Evolutionary conservation across 2,113 vertebrate genomes (phyloP).

Genomic region (Thamnophis sirtalis): DNA sequence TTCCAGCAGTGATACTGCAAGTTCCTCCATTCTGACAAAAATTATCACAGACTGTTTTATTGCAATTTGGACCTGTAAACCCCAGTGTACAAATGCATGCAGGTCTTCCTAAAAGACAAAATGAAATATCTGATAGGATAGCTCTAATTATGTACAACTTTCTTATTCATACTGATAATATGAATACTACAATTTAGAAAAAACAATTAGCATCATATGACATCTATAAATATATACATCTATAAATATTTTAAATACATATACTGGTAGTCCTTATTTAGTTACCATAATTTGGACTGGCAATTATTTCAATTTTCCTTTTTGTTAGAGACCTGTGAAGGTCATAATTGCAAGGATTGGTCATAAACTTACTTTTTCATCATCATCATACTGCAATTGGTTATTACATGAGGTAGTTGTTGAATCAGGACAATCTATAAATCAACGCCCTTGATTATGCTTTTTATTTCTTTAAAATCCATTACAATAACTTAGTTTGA

Average conservation of each 20-base stretch:
- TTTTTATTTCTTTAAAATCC: constrained; percentile 29
- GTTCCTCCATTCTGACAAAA: constrained; percentile 91
- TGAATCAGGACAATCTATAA: background rate
- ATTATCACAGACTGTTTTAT: constrained; percentile 82
- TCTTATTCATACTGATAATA: accelerated
- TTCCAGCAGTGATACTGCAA: constrained; percentile 86
- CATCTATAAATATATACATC: accelerated
- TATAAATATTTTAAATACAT: background rate
- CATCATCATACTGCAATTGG: background rate
- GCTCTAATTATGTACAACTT: accelerated
- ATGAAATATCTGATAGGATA: constrained; percentile 12
- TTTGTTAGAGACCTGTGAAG: background rate
- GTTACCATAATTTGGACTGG: background rate
- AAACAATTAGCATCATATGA: background rate
- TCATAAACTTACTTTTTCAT: background rate
- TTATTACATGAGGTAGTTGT: background rate
- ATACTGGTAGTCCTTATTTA: background rate
- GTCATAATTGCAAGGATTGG: background rate
- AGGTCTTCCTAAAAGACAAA: constrained; percentile 79
- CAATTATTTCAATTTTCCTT: background rate
- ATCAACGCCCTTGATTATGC: constrained; percentile 13
- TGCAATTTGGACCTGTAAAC: constrained; percentile 89
- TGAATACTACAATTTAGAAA: background rate
- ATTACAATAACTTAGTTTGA: constrained; percentile 15
- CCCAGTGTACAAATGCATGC: constrained; percentile 88